A percentile compares a stretch with the other conserved stretches of the same genome.
phyloP scores from a whole-genome alignment of 2,888 invertebrate species.

The Copidosoma aretas region DNA sequence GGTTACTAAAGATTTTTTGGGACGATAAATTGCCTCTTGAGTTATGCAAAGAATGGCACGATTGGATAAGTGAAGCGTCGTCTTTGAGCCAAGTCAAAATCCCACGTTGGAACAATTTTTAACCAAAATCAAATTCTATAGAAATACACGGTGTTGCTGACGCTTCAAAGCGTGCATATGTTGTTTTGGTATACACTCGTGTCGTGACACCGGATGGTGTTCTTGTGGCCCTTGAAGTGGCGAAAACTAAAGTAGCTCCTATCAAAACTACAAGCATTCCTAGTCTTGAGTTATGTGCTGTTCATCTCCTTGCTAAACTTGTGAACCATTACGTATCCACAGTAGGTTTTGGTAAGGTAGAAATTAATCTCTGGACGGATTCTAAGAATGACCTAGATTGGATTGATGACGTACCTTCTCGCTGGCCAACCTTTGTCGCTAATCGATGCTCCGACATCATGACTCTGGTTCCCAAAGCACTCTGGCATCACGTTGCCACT shows the following conservation, averaged over 20 bases:
- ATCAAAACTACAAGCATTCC: background rate
- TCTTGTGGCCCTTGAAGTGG: background rate
- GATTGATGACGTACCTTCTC: too few species aligned
- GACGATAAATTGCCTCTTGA: background rate
- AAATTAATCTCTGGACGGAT: too few species aligned
- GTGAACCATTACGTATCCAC: too few species aligned
- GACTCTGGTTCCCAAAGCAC: too few species aligned
- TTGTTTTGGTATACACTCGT: background rate
- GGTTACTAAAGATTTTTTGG: background rate
- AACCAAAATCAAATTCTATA: background rate
- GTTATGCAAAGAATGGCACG: background rate
- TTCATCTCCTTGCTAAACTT: too few species aligned
- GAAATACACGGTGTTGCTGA: too few species aligned
- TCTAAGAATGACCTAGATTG: too few species aligned
- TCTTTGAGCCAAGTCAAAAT: background rate
- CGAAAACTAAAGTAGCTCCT: background rate
- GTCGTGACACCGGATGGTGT: background rate
- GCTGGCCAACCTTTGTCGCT: too few species aligned
- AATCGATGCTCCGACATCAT: too few species aligned
- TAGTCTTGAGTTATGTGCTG: background rate
- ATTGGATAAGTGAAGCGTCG: background rate
- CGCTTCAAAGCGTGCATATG: background rate
- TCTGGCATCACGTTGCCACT: too few species aligned
- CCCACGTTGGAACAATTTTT: background rate
- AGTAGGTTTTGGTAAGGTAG: too few species aligned